These are phyloP conservation scores for Euthynnus affinis DNA, from an alignment of 2,797 vertebrate genomes.

Conservation along the genomic window DNA sequence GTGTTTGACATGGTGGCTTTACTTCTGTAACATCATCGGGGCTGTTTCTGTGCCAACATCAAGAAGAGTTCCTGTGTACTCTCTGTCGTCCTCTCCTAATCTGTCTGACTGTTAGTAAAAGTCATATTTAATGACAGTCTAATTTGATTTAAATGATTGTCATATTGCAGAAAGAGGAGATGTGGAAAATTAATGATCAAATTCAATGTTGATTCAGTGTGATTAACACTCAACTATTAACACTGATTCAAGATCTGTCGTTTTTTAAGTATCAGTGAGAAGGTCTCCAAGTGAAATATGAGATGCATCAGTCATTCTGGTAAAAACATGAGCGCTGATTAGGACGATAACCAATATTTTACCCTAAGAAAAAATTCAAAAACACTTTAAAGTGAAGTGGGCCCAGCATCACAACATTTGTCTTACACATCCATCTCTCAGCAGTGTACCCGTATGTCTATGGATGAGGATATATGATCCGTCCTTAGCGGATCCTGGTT, in stretches of 20 bases:
- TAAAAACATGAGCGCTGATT: slow-evolving; percentile 2
- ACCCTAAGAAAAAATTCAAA: not conserved
- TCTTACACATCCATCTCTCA: slow-evolving; percentile 46
- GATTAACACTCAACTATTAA: not conserved
- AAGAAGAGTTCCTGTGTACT: slow-evolving; percentile 13
- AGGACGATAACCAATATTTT: slow-evolving; percentile 4
- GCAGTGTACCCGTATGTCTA: slow-evolving; percentile 30
- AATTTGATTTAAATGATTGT: not conserved
- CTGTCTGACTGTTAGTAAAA: not conserved
- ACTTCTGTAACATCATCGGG: slow-evolving; percentile 31
- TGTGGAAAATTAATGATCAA: not conserved
- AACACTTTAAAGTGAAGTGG: slow-evolving; percentile 35
- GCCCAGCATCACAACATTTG: slow-evolving; percentile 39
- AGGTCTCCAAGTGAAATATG: not conserved
- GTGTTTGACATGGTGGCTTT: slow-evolving; percentile 54
- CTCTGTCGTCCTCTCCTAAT: not conserved
- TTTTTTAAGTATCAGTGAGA: not conserved
- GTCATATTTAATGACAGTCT: not conserved
- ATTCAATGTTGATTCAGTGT: not conserved
- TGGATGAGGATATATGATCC: slow-evolving; percentile 22
- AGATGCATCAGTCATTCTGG: not conserved
- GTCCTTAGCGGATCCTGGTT: not conserved
- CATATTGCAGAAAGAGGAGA: not conserved
- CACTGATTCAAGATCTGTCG: not conserved
- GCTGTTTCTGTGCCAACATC: slow-evolving; percentile 9